A percentile compares a stretch with the other conserved stretches of the same genome.
These are phyloP conservation scores for Oligia strigilis DNA, from an alignment of 2,888 invertebrate genomes.

Conservation along the genomic window DNA sequence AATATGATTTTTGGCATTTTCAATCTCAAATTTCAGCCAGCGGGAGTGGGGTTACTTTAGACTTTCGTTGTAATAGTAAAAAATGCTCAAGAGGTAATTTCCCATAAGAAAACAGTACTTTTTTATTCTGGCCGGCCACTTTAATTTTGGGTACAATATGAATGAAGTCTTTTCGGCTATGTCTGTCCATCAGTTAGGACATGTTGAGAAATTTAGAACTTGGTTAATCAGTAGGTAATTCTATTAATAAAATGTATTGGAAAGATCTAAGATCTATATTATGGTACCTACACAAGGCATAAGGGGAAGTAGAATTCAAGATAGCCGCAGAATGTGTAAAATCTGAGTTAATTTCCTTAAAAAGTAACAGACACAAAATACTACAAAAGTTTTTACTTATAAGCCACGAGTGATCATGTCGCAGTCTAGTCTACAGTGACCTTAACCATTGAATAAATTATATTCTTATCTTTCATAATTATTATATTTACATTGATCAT, in stretches of 20 bases:
- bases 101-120: no score
- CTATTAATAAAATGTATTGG: conserved; percentile 20
- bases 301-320: background rate
- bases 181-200: background rate
- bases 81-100: no score
- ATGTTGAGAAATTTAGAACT: conserved; percentile 15
- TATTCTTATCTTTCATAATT: conserved; percentile 36
- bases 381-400: conserved; percentile 38
- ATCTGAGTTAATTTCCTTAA: conserved; percentile 25
- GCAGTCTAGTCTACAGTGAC: conserved; percentile 41
- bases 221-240: background rate
- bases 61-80: no score
- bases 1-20: no score
- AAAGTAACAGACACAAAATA: conserved; percentile 42
- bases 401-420: conserved; percentile 29
- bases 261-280: conserved; percentile 2
- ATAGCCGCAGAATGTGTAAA: conserved; percentile 21
- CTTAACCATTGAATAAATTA: conserved; percentile 48
- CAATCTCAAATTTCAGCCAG: no score
- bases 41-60: no score
- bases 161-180: conserved; percentile 3
- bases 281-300: conserved; percentile 6
- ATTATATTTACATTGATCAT: conserved; percentile 55
- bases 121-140: no score
- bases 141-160: no score